Base-by-base conservation (phyloP, 1,140 invertebrate genomes). In the Hypothenemus hampei region DNA sequence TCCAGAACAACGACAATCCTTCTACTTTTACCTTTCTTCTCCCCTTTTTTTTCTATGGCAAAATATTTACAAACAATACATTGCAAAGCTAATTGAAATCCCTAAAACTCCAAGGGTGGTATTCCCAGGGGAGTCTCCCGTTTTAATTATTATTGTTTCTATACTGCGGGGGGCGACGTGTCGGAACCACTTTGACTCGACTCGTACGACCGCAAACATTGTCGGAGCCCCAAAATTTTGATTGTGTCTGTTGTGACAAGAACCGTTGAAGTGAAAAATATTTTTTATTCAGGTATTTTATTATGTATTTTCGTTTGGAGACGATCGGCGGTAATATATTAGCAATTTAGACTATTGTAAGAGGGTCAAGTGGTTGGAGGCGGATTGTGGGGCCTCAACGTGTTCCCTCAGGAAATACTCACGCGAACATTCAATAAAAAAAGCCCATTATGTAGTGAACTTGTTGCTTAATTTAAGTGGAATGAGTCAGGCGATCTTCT, bases 381-480 rank as follows among this genome's bases (percentile, higher is more conserved):
- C 10, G 26, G 21, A n/a, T n/a, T n/a, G n/a, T n/a, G n/a, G n/a
- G 16, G 31, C 20, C 24, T 16, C 41, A n/a, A n/a, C n/a, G n/a
- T n/a, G n/a, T n/a, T 24, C 31, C 37, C 20, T 33, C 33, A 2
- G 10, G 15, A 53, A 23, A 20, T n/a, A 20, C 48, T 51, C 51
- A 54, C 51, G 51, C 51, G 51, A 54, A 29, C 19, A n/a, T 54
- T 18, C 51, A 54, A 54, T 54, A 54, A 54, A 54, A n/a, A 53
- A 54, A 46, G 39, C 29, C 33, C 43, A 46, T 44, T 54, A 23
- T 36, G 50, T 43, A 45, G 21, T n/a, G 44, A 53, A 53, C 51
- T 44, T 54, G 51, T 54, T 54, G 51, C 51, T 54, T 54, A 54
- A 54, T 54, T 54, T 54, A 39, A 54, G 51, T 54, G 51, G 31